phyloP scores from a whole-genome alignment of 2,113 vertebrate species.

The Circaetus gallicus region DNA sequence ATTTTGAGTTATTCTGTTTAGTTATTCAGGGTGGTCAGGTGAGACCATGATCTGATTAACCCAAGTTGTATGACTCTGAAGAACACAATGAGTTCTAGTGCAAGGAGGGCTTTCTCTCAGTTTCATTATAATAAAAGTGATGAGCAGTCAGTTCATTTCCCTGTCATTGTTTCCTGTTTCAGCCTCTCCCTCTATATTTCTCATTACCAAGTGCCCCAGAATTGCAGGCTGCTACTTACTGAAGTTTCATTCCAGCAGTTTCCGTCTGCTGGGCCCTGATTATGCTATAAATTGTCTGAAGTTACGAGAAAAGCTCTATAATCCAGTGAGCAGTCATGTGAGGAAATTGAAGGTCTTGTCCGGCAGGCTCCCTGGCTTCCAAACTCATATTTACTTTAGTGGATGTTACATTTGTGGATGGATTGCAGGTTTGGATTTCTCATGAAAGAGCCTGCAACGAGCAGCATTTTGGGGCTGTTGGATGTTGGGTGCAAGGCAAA shows the following conservation, averaged over 20 bases:
- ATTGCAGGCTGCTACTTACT: not conserved
- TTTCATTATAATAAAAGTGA: not conserved
- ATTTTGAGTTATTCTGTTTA: not conserved
- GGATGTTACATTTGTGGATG: not conserved
- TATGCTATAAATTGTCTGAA: not conserved
- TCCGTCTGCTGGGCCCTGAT: not conserved
- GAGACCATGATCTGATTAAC: not conserved
- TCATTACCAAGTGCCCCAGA: not conserved
- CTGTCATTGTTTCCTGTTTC: not conserved
- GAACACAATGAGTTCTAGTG: not conserved
- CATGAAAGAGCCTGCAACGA: not conserved
- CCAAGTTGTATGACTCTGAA: not conserved
- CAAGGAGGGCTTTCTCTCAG: not conserved
- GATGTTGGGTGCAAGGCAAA: not conserved
- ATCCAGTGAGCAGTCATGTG: not conserved
- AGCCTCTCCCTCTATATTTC: not conserved
- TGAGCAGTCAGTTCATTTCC: not conserved
- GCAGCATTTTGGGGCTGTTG: not conserved
- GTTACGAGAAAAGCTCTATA: not conserved
- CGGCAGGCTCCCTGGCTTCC: not conserved
- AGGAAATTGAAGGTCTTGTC: slow-evolving; percentile 25
- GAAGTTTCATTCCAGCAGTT: not conserved
- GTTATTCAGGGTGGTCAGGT: not conserved
- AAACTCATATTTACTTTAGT: not conserved
- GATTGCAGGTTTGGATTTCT: not conserved